These are phyloP conservation scores for Agapostemon virescens DNA, from an alignment of 2,888 invertebrate genomes.

Conservation along the genomic window DNA sequence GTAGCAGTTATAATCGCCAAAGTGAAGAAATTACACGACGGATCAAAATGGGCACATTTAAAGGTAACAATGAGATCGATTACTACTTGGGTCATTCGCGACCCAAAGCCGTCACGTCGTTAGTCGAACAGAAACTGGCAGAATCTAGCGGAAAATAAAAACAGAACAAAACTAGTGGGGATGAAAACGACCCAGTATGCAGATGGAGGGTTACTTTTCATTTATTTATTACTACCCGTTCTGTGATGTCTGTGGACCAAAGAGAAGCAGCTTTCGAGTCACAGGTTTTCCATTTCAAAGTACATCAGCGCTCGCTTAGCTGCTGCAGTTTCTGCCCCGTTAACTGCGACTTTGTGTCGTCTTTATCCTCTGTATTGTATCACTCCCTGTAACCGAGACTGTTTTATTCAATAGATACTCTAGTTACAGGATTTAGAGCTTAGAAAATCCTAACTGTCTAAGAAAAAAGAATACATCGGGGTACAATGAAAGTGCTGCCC, in stretches of 20 bases:
- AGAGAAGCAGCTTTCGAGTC: conserved; percentile 1
- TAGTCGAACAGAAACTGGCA: background rate
- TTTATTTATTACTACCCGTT: conserved; percentile 1
- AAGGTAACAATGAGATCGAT: background rate
- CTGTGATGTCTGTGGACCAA: background rate
- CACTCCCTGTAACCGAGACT: background rate
- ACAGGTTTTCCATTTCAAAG: conserved; percentile 11
- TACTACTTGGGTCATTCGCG: background rate
- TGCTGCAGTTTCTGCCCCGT: conserved; percentile 1
- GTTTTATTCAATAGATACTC: background rate
- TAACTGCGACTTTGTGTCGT: conserved; percentile 4
- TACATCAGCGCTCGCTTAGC: conserved; percentile 4
- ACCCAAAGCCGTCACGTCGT: background rate
- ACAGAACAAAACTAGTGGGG: background rate
- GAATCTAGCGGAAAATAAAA: background rate
- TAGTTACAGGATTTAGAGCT: background rate
- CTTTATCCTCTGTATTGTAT: background rate
- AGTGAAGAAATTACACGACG: too few relatives aligned
- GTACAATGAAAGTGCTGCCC: background rate
- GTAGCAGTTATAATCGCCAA: too few relatives aligned
- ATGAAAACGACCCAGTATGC: background rate
- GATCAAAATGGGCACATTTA: too few relatives aligned
- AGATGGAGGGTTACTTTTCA: background rate
- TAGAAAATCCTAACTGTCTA: background rate
- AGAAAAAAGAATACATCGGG: background rate